phyloP scores from a whole-genome alignment of 2,113 vertebrate genomes.

The Labeo rohita region DNA sequence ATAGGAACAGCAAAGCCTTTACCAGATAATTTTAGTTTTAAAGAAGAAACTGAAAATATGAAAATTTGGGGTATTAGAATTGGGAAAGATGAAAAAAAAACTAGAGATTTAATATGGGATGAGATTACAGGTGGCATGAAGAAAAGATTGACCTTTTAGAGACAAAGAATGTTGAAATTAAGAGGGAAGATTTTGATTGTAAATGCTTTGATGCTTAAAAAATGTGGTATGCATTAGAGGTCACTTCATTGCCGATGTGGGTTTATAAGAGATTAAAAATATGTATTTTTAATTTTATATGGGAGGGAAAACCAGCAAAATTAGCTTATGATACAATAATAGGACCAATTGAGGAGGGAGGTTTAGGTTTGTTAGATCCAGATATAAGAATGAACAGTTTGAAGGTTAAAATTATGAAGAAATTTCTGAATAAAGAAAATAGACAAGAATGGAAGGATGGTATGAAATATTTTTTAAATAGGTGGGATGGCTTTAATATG shows the following conservation, averaged over 20 bases:
- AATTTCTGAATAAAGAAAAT: neutral
- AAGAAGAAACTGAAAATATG: neutral
- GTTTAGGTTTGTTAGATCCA: neutral
- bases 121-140: neutral
- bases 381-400: neutral
- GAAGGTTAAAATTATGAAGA: neutral
- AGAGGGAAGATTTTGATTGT: slow-evolving; percentile 9
- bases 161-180: neutral
- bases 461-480: neutral
- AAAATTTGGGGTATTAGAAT: neutral
- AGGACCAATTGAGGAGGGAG: neutral
- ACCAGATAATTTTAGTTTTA: neutral
- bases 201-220: neutral
- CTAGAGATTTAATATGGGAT: neutral
- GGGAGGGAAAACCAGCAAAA: neutral
- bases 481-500: neutral
- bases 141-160: neutral
- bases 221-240: slow-evolving; percentile 3
- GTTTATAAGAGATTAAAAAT: neutral
- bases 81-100: slow-evolving; percentile 13
- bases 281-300: neutral
- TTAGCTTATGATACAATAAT: neutral
- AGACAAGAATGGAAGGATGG: neutral
- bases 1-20: neutral
- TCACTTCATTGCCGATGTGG: neutral